Evolutionary conservation across 92 coral and sea anemone species (phyloP).

Genomic region (Epizoanthus ramosus): DNA sequence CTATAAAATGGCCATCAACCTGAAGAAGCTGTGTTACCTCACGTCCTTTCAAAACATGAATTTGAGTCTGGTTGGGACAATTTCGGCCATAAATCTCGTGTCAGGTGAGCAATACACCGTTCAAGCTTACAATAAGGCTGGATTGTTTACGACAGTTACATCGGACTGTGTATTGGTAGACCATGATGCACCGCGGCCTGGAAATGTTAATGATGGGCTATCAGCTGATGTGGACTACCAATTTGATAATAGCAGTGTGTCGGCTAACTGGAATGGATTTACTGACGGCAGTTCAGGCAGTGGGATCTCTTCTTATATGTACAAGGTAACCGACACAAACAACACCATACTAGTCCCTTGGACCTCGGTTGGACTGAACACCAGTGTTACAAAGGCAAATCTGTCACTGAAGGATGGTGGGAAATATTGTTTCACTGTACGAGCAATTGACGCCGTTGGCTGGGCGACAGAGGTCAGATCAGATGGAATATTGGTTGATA

Average conservation of each 20-base stretch:
- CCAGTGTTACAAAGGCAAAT: slow-evolving; percentile 57
- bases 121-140: slow-evolving; percentile 79
- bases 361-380: slow-evolving; percentile 76
- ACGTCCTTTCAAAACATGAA: slow-evolving; percentile 63
- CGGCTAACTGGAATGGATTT: slow-evolving; percentile 91
- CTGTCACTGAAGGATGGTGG: slow-evolving; percentile 57
- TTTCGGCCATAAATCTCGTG: slow-evolving; percentile 64
- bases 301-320: too few relatives aligned
- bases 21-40: slow-evolving; percentile 50
- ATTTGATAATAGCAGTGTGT: slow-evolving; percentile 59
- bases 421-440: slow-evolving; percentile 76
- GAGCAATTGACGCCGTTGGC: slow-evolving; percentile 86
- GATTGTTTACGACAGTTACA: slow-evolving; percentile 59
- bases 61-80: slow-evolving; percentile 46
- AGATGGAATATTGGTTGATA: slow-evolving; percentile 81
- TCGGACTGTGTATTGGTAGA: too few relatives aligned
- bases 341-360: too few relatives aligned
- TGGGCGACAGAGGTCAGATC: slow-evolving; percentile 57
- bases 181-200: too few relatives aligned
- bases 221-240: slow-evolving; percentile 75
- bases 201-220: slow-evolving; percentile 77
- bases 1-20: slow-evolving; percentile 69
- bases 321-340: too few relatives aligned
- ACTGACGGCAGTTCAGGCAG: too few relatives aligned
- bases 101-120: slow-evolving; percentile 82